Evolutionary conservation across 2,113 vertebrate genomes (phyloP).

Genomic region (Coptodon bakossiorum): DNA sequence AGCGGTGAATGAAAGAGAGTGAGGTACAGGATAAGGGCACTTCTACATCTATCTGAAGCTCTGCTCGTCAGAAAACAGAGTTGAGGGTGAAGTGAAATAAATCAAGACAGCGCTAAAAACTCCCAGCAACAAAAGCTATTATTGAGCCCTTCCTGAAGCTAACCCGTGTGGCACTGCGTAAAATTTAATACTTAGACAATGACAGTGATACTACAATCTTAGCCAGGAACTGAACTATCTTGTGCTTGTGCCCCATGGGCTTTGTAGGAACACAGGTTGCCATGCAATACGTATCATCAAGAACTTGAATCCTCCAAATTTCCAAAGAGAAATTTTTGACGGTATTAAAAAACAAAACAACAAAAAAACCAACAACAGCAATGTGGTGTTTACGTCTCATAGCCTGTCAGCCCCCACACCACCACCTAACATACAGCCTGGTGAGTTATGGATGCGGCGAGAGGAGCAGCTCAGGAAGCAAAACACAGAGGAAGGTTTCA

Average conservation of each 20-base stretch:
- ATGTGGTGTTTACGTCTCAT: neutral
- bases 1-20: constrained; percentile 13
- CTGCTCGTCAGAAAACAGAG: constrained; percentile 21
- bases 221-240: constrained; percentile 1
- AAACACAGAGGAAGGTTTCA: constrained; percentile 41
- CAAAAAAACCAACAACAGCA: neutral
- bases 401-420: neutral
- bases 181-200: constrained; percentile 11
- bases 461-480: neutral
- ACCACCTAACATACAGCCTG: constrained; percentile 27
- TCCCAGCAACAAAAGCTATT: neutral
- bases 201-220: constrained; percentile 13
- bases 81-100: neutral
- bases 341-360: neutral
- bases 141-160: constrained; percentile 24
- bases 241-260: constrained; percentile 40
- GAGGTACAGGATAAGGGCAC: constrained; percentile 72
- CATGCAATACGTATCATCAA: neutral
- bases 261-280: constrained; percentile 13
- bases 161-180: neutral
- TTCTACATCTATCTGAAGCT: constrained; percentile 67
- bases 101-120: neutral
- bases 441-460: constrained; percentile 33
- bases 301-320: neutral
- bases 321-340: neutral